Evolutionary conservation across 2,888 invertebrate species (phyloP).

Genomic region (Cephus pulcher): DNA sequence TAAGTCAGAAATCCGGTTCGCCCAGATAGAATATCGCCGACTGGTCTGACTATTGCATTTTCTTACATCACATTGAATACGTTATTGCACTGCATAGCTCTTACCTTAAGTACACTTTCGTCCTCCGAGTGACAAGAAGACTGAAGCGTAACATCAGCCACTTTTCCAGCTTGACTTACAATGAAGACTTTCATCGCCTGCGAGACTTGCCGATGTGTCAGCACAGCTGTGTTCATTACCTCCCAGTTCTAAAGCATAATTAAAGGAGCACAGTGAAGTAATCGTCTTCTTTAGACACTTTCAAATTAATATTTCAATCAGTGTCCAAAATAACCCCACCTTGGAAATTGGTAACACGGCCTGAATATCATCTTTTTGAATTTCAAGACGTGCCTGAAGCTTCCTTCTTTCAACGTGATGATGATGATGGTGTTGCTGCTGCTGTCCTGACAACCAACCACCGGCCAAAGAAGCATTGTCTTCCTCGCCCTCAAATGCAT

Average conservation of each 20-base stretch:
- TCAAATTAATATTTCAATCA: background rate
- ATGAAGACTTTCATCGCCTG: slow-evolving; percentile 96
- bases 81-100: slow-evolving; percentile 7
- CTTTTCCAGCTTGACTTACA: slow-evolving; percentile 93
- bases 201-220: slow-evolving; percentile 93
- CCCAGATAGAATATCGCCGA: background rate
- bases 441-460: slow-evolving; percentile 48
- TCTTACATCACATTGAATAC: background rate
- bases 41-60: background rate
- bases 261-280: slow-evolving; percentile 28
- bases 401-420: slow-evolving; percentile 69
- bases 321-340: slow-evolving; percentile 68
- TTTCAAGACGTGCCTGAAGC: slow-evolving; percentile 85
- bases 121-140: slow-evolving; percentile 96
- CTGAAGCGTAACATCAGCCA: slow-evolving; percentile 94
- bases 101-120: slow-evolving; percentile 95
- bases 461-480: slow-evolving; percentile 55
- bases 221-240: slow-evolving; percentile 93
- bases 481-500: slow-evolving; percentile 74
- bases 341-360: slow-evolving; percentile 94
- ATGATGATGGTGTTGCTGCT: slow-evolving; percentile 54
- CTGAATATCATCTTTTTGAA: slow-evolving; percentile 94
- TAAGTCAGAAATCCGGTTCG: background rate
- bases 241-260: slow-evolving; percentile 84
- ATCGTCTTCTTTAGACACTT: background rate